Evolutionary conservation across 2,113 vertebrate genomes (phyloP).

Genomic region (Rhegmatorhina hoffmannsi): DNA sequence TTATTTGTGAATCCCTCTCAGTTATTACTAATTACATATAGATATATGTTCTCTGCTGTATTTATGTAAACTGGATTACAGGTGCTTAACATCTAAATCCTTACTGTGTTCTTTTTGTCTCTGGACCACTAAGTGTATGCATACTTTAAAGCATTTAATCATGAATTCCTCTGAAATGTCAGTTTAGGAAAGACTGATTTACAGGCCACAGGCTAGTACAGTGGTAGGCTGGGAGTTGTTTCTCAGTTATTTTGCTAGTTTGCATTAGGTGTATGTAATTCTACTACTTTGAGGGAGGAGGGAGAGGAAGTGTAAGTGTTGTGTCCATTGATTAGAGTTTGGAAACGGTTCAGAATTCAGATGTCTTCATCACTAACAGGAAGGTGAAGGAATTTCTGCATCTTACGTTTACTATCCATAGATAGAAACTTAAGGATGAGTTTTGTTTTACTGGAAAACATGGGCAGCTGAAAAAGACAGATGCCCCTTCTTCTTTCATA

Average conservation of each 20-base stretch:
- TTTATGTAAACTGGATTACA: not conserved
- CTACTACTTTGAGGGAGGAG: not conserved
- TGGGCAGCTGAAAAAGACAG: not conserved
- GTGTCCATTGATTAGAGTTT: not conserved
- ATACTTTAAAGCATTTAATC: not conserved
- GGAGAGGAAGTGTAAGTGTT: not conserved
- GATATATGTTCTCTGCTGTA: not conserved
- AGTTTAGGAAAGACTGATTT: not conserved
- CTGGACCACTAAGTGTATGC: not conserved
- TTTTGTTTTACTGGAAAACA: not conserved
- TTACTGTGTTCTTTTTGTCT: not conserved
- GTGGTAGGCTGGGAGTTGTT: not conserved
- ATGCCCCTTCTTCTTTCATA: not conserved
- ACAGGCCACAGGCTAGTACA: not conserved
- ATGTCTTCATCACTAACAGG: rapidly evolving
- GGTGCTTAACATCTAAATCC: not conserved
- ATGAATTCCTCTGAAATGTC: not conserved
- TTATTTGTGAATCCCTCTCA: not conserved
- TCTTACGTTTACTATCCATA: not conserved
- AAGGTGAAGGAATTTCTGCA: not conserved
- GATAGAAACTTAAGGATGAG: not conserved
- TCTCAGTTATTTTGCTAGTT: not conserved
- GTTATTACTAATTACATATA: not conserved
- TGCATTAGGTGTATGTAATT: not conserved
- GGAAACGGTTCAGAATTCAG: not conserved